Evolutionary conservation across 2,113 vertebrate species (phyloP), one percentile per base, ranked within the genome.

Genomic region (Cebus imitator): DNA sequence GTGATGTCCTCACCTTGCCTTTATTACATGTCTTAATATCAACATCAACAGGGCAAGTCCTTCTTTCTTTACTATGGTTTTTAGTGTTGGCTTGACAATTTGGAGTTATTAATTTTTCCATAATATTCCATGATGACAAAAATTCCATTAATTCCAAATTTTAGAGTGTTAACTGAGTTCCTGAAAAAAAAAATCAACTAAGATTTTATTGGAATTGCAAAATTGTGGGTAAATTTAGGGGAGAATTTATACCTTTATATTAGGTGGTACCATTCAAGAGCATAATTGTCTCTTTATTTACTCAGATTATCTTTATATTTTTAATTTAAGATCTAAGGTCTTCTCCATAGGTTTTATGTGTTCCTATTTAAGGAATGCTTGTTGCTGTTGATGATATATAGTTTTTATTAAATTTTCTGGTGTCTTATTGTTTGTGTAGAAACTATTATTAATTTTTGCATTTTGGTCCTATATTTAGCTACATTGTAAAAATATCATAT

Each of bases 321-420:
- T 92, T 82, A 55, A 55, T 89, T 87, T n/a, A 95, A 92, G 35
- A 64, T 94, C 79, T 76, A 64, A 72, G 3, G 73, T 72, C 79
- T 37, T 79, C n/a, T 86, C 21, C 21, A 45, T 32, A 6, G 66
- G 21, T 68, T 30, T 68, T 78, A 2, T 32, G 0, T 52, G 88
- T 43, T 88, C 12, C 43, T 94, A 0, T 27, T 81, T 48, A 81
- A 58, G 18, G 32, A n/a, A 2, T 79, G 40, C 32, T 27, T 90
- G 27, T 80, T 90, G 27, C 68, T 82, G 1, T 6, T 64, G 17
- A 40, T 66, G 23, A 3, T 32, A 87, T 40, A 91, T 64, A 73
- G 35, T 64, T 87, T 97, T 75, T 73, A 73, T 91, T 90, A 94
- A n/a, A 72, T 58, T 78, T 96, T 90, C 50, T 92, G 35, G 17